These are phyloP conservation scores for Halcyon senegalensis DNA, from an alignment of 2,113 vertebrate species.

Conservation along the genomic window DNA sequence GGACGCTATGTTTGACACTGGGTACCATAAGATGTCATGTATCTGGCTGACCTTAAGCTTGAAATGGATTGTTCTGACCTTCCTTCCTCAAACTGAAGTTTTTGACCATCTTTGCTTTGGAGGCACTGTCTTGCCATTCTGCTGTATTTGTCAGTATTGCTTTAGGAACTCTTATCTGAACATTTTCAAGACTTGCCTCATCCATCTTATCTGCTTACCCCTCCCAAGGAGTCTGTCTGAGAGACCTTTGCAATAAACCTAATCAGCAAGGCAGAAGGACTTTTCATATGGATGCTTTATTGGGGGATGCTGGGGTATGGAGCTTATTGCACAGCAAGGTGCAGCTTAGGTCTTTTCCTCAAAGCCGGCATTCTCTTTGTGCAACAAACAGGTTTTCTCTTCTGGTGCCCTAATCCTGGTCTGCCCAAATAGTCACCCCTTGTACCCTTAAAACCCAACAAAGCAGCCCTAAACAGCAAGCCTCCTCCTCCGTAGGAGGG, in stretches of 20 bases:
- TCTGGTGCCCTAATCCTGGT: neutral
- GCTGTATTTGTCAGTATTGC: neutral
- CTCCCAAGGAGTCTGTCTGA: neutral
- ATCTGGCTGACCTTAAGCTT: neutral
- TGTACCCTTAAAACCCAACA: neutral
- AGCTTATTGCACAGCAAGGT: neutral
- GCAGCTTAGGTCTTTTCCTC: neutral
- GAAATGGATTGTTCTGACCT: neutral
- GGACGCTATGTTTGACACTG: fast-evolving
- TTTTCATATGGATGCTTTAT: neutral
- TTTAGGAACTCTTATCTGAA: neutral
- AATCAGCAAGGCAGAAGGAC: neutral
- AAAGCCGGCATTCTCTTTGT: neutral
- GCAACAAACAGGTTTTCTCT: neutral
- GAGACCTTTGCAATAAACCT: neutral
- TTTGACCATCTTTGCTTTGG: neutral
- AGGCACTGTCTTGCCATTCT: neutral
- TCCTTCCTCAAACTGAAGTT: neutral
- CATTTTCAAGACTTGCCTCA: neutral
- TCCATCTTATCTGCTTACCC: neutral
- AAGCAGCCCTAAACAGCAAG: neutral
- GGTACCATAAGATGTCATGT: neutral
- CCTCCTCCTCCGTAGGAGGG: neutral
- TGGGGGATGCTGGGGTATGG: neutral
- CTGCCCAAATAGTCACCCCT: neutral